Conservation (phyloP, 2,797 vertebrate genomes). For the Phylloscopus collybita region DNA sequence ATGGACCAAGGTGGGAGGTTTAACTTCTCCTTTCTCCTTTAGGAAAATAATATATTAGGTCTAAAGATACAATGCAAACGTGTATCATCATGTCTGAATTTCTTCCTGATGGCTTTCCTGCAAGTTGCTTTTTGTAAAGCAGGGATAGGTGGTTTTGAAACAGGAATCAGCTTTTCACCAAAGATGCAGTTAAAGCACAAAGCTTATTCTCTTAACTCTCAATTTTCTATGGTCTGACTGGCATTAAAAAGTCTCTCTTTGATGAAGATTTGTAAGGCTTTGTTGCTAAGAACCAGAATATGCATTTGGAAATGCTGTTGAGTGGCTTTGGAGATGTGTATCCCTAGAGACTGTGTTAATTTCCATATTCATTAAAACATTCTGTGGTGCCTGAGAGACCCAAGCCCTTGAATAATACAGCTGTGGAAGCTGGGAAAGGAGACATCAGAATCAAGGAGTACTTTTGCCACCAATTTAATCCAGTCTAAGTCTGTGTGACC, state of each 20-base stretch:
- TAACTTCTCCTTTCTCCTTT: neutral
- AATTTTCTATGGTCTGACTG: neutral
- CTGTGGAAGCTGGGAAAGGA: neutral
- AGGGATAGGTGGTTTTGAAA: neutral
- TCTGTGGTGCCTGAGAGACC: neutral
- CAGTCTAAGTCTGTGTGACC: neutral
- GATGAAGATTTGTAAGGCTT: neutral
- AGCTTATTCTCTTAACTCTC: neutral
- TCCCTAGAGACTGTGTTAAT: constrained; percentile 20
- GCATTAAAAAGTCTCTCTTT: neutral
- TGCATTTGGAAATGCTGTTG: constrained; percentile 12
- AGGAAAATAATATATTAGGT: neutral
- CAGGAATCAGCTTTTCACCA: neutral
- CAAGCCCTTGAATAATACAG: neutral
- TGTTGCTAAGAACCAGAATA: constrained; percentile 21
- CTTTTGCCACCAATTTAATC: neutral
- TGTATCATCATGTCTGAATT: neutral
- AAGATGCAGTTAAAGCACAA: neutral
- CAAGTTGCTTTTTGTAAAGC: neutral
- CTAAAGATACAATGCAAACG: fast-evolving
- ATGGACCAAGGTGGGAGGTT: neutral
- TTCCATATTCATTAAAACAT: constrained; percentile 13
- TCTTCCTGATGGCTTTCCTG: neutral
- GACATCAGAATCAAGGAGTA: neutral
- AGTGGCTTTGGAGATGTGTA: constrained; percentile 7